Percentiles rank a stretch among this genome's conserved stretches.
phyloP scores from a whole-genome alignment of 2,888 invertebrate species.

The Agonopterix arenella region DNA sequence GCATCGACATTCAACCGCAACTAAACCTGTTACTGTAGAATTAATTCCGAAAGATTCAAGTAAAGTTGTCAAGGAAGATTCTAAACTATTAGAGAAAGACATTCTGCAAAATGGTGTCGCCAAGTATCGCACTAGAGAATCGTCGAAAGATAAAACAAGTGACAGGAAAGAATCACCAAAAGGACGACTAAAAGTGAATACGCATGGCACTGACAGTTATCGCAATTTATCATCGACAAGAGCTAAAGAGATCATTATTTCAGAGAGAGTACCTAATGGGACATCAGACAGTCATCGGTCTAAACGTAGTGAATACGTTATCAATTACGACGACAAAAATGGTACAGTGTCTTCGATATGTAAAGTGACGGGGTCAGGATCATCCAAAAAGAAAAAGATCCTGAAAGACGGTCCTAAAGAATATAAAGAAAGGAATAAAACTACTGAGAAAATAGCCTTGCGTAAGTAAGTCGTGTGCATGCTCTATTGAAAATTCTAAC shows the following conservation, averaged over 20 bases:
- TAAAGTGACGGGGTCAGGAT: conserved; percentile 46
- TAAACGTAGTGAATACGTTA: conserved; percentile 57
- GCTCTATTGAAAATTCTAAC: conserved; percentile 46
- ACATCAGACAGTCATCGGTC: conserved; percentile 27
- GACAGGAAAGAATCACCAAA: conserved; percentile 8
- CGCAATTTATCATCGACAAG: conserved; percentile 1
- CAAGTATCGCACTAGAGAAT: conserved; percentile 16
- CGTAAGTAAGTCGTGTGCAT: conserved; percentile 68
- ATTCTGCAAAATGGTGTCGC: background rate
- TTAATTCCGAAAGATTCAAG: background rate
- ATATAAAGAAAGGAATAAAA: conserved; percentile 36
- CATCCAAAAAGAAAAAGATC: conserved; percentile 41
- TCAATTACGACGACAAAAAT: conserved; percentile 68
- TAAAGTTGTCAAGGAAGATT: background rate
- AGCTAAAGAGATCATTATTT: conserved; percentile 14
- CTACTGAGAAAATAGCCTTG: conserved; percentile 50
- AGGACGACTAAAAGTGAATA: conserved; percentile 15
- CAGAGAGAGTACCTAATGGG: conserved; percentile 20
- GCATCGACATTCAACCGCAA: conserved; percentile 13
- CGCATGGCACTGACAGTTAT: conserved; percentile 12
- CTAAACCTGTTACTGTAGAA: background rate
- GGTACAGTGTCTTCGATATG: conserved; percentile 65
- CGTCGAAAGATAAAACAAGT: conserved; percentile 21
- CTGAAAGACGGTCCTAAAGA: conserved; percentile 41
- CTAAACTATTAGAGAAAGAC: background rate